Evolutionary conservation across 2,797 vertebrate species (phyloP), one percentile per base, ranked within the genome.

Genomic region (Sphenodon punctatus): DNA sequence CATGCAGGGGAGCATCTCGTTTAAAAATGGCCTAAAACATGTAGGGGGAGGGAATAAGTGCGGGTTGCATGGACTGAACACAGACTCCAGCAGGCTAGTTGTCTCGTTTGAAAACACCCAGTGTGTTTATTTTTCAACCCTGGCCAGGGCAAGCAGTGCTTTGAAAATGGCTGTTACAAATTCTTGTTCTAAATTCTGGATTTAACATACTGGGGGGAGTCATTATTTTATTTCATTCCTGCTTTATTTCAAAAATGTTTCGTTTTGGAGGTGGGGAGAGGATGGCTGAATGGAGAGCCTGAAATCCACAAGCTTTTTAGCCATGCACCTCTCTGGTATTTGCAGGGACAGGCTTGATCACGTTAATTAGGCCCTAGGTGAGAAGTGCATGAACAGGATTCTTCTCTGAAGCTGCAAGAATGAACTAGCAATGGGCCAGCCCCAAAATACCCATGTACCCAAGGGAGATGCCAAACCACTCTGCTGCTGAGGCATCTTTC

Each of bases 281-380:
- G 83, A 59, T 60, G 61, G 74, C 66, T 55, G 23, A 36, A 75
- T 76, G 64, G 63, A 42, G 75, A 39, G 60, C 84, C 61, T 36
- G 71, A 76, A 88, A 68, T 22, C 78, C 86, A 63, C 73, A 74
- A 36, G 38, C 41, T 60, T 46, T 86, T 71, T 34, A 78, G 43
- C 56, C 60, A 53, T 60, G 6, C 76, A n/a, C 56, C 73, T 63
- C 32, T 74, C 65, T 88, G 48, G 36, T 42, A 43, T 19, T 80
- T 85, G 63, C 76, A 67, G 34, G 70, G 61, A 34, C 43, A 41
- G 49, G 53, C 51, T 59, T 39, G 71, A 67, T 71, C 42, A 46
- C 74, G 55, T 32, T 84, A 89, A 83, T 89, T 85, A 84, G 22
- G 39, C 67, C 71, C n/a, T 32, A 53, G 53, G 30, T 77, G 85